These are phyloP conservation scores for Malacoraja senta DNA, from an alignment of 2,797 vertebrate species.

Conservation along the genomic window DNA sequence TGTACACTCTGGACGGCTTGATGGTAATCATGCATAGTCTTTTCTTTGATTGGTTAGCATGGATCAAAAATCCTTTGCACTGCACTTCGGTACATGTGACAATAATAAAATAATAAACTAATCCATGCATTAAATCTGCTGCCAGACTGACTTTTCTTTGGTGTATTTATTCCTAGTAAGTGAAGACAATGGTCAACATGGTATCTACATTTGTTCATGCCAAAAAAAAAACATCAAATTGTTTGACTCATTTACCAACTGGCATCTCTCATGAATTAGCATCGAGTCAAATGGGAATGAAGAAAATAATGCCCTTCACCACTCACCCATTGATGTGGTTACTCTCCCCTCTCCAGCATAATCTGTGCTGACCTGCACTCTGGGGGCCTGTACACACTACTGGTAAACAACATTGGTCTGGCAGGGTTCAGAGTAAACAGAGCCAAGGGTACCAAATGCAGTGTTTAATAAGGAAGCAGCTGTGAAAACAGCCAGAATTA, in stretches of 20 bases:
- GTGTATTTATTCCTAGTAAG: background rate
- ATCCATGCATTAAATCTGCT: conserved; percentile 39
- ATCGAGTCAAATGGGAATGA: background rate
- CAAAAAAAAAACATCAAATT: conserved; percentile 39
- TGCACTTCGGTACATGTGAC: too few relatives aligned
- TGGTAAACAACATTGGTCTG: conserved; percentile 32
- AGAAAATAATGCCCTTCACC: background rate
- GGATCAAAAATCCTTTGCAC: too few relatives aligned
- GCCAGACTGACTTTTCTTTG: background rate
- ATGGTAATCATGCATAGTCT: too few relatives aligned
- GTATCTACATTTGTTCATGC: conserved; percentile 24
- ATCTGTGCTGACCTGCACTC: conserved; percentile 24
- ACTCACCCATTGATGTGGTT: background rate
- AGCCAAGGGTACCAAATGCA: conserved; percentile 36
- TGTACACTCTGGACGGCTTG: too few relatives aligned
- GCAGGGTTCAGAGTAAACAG: conserved; percentile 29
- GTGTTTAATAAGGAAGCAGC: conserved; percentile 32
- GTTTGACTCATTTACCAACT: conserved; percentile 1
- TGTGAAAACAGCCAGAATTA: conserved; percentile 35
- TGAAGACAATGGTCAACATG: conserved; percentile 42
- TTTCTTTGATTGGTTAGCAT: too few relatives aligned
- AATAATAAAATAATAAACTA: too few relatives aligned
- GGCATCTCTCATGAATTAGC: background rate
- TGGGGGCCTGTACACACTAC: conserved; percentile 4
- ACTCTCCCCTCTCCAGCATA: background rate